Percentiles rank a stretch among this genome's conserved stretches.
phyloP scores from a whole-genome alignment of 2,113 vertebrate species.

The Catharus minimus region DNA sequence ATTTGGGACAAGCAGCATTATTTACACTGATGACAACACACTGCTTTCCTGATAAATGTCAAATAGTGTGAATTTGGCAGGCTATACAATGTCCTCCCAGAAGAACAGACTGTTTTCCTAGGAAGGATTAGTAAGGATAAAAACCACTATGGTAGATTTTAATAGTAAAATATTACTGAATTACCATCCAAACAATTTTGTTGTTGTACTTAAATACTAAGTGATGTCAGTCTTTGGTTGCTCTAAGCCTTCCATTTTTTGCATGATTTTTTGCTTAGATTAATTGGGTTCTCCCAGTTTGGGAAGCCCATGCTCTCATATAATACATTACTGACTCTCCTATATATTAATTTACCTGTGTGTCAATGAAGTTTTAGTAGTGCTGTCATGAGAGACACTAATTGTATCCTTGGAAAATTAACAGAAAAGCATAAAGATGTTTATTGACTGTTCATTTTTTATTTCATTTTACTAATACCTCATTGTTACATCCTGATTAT shows the following conservation, averaged over 20 bases:
- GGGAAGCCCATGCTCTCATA: background rate
- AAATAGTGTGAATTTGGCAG: conserved; percentile 72
- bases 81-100: conserved; percentile 61
- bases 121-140: conserved; percentile 65
- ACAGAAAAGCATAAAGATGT: background rate
- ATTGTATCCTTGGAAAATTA: background rate
- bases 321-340: background rate
- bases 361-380: background rate
- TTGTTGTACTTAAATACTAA: conserved; percentile 13
- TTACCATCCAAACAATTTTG: conserved; percentile 16
- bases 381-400: background rate
- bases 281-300: background rate
- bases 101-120: conserved; percentile 72
- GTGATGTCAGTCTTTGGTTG: conserved; percentile 14
- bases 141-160: conserved; percentile 17
- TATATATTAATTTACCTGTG: background rate
- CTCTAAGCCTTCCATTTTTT: conserved; percentile 6
- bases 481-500: background rate
- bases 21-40: conserved; percentile 75
- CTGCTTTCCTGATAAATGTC: conserved; percentile 75
- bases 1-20: conserved; percentile 60
- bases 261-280: background rate
- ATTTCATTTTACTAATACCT: background rate
- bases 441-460: background rate
- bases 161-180: conserved; percentile 60